phyloP scores from a whole-genome alignment of 2,113 vertebrate genomes.

The Grammomys dolichurus region DNA sequence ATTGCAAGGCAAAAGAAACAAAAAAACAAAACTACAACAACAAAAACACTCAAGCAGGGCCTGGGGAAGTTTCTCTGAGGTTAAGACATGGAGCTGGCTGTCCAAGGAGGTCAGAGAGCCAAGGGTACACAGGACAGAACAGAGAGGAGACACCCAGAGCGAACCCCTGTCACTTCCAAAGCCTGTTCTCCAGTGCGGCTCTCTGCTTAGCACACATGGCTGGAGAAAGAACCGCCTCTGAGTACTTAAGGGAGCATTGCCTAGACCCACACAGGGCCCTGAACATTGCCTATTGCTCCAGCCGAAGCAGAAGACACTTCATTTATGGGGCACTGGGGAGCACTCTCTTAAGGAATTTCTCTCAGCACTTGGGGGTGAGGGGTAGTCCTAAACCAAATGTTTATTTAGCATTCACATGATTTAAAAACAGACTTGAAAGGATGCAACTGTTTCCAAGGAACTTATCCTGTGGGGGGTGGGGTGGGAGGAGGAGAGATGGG shows the following conservation, averaged over 20 bases:
- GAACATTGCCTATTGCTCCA: neutral
- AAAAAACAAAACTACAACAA: neutral
- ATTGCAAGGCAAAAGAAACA: neutral
- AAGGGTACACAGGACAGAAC: neutral
- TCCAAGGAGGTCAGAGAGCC: neutral
- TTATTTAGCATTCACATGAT: conserved; percentile 11
- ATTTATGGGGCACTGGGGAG: neutral
- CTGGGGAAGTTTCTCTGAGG: neutral
- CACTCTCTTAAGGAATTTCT: neutral
- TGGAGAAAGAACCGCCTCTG: neutral
- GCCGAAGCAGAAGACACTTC: neutral
- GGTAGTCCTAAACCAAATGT: conserved; percentile 5
- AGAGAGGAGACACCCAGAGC: neutral
- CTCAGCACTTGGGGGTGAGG: neutral
- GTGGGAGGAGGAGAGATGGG: neutral
- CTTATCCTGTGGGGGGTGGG: neutral
- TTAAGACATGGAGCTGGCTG: neutral
- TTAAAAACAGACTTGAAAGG: conserved; percentile 65
- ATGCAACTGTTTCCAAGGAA: conserved; percentile 58
- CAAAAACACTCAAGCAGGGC: neutral
- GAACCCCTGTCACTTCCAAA: neutral
- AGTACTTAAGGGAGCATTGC: neutral
- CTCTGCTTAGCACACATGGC: neutral
- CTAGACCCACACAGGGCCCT: neutral
- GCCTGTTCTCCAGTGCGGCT: neutral